These are phyloP conservation scores for Lepus townsendii DNA, from an alignment of 2,797 vertebrate genomes.

Conservation along the genomic window DNA sequence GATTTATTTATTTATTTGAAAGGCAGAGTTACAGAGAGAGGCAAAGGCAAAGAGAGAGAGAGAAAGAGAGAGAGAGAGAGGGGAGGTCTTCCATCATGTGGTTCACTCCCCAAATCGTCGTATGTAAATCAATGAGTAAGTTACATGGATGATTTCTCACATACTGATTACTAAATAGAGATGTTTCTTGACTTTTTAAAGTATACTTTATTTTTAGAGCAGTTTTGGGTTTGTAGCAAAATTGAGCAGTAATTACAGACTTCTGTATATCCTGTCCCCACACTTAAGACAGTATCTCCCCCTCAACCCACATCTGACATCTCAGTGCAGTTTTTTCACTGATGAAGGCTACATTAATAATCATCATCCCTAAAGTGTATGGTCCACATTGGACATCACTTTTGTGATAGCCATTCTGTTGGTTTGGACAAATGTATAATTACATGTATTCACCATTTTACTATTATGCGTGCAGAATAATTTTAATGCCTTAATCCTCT, in stretches of 20 bases:
- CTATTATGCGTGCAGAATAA: neutral
- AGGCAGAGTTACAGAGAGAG: too few species aligned
- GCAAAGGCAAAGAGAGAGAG: too few species aligned
- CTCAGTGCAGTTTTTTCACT: neutral
- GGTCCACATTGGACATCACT: neutral
- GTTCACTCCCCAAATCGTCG: neutral
- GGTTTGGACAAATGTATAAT: neutral
- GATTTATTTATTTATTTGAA: conserved; percentile 41
- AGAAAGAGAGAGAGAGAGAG: too few species aligned
- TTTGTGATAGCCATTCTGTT: neutral
- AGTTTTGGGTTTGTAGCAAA: conserved; percentile 50
- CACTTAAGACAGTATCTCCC: neutral
- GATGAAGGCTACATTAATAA: neutral
- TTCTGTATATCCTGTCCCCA: neutral
- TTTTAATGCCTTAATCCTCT: conserved; percentile 18
- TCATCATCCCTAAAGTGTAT: neutral
- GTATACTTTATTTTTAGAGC: neutral
- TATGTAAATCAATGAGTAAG: neutral
- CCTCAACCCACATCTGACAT: neutral
- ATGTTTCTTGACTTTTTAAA: neutral
- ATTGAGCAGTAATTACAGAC: neutral
- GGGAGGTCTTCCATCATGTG: too few species aligned
- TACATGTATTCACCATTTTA: neutral
- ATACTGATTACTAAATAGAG: conserved; percentile 10
- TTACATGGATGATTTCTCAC: conserved; percentile 34